Evolutionary conservation across 2,113 vertebrate species (phyloP).

Genomic region (Notechis scutatus): DNA sequence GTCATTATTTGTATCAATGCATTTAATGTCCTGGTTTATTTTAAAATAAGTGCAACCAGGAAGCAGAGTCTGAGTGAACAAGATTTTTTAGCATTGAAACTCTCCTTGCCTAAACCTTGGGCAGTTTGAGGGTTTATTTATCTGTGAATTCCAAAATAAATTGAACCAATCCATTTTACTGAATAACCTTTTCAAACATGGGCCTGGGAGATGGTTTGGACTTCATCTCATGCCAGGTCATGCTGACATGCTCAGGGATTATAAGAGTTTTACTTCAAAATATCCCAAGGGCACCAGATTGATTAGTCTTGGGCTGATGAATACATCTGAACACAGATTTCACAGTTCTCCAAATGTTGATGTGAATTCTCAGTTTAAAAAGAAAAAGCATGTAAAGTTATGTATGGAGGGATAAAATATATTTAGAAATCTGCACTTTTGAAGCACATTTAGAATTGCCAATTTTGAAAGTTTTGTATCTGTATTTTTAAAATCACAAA

Average conservation of each 20-base stretch:
- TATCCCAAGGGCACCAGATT: background rate
- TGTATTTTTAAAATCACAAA: background rate
- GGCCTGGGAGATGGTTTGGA: background rate
- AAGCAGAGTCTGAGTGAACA: background rate
- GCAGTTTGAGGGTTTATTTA: background rate
- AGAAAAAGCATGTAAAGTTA: background rate
- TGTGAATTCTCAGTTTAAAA: background rate
- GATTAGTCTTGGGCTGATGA: background rate
- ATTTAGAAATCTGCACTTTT: background rate
- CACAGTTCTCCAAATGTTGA: background rate
- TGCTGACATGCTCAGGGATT: background rate
- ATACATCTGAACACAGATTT: background rate
- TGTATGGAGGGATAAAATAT: background rate
- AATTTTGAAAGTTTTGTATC: background rate
- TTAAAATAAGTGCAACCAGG: background rate
- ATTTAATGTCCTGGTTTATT: background rate
- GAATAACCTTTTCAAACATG: background rate
- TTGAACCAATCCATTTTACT: background rate
- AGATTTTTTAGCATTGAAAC: background rate
- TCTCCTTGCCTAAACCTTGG: background rate
- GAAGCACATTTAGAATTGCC: background rate
- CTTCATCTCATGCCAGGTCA: background rate
- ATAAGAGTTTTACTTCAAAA: background rate
- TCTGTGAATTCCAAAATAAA: background rate
- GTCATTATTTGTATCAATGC: background rate